Evolutionary conservation across 2,113 vertebrate genomes (phyloP).

Genomic region (Tachycineta bicolor): DNA sequence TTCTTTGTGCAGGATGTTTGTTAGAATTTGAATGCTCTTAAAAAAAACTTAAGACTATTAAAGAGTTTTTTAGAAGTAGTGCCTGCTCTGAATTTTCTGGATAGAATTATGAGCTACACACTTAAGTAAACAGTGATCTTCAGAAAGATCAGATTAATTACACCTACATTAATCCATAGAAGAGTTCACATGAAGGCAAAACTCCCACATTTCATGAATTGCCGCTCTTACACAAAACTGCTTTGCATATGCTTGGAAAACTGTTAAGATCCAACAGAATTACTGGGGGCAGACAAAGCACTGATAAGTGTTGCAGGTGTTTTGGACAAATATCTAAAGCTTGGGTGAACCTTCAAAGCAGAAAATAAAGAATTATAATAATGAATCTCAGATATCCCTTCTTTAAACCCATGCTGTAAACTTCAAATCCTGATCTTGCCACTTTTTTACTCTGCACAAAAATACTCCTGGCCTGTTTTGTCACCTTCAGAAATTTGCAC

Average conservation of each 20-base stretch:
- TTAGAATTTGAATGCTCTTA: neutral
- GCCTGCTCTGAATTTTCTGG: neutral
- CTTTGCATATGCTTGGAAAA: neutral
- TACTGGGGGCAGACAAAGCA: neutral
- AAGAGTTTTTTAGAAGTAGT: neutral
- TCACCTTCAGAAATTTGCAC: neutral
- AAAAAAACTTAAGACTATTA: neutral
- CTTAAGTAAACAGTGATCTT: neutral
- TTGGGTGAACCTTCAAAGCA: neutral
- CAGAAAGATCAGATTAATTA: neutral
- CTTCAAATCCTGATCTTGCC: neutral
- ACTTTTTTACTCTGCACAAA: neutral
- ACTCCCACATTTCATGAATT: neutral
- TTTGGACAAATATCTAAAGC: neutral
- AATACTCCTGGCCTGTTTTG: neutral
- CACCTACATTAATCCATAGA: neutral
- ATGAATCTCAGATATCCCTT: neutral
- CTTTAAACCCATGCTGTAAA: neutral
- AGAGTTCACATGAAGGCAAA: neutral
- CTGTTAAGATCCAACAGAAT: neutral
- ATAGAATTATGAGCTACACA: neutral
- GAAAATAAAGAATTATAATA: neutral
- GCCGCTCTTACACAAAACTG: neutral
- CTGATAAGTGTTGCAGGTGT: neutral
- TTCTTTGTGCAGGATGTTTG: neutral